Conservation (phyloP, 37 sponge, comb jelly and placozoan genomes). For the Haliclona indistincta region DNA sequence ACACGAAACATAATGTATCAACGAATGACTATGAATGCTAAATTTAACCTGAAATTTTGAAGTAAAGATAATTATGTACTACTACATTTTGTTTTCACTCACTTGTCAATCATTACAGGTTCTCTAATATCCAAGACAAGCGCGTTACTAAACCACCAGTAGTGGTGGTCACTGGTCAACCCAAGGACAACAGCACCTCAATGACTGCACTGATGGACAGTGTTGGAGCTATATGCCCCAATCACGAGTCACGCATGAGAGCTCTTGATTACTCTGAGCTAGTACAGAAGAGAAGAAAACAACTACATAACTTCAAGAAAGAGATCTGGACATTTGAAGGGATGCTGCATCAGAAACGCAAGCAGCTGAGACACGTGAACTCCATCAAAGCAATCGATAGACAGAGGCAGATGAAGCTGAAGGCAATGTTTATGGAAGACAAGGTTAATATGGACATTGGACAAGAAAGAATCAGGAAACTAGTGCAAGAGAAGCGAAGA, state of each 20-base stretch:
- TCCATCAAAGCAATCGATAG: constrained; percentile 6
- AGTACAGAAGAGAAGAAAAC: constrained; percentile 36
- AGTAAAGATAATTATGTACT: not conserved
- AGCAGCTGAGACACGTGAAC: constrained; percentile 7
- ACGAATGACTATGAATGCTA: too few relatives aligned
- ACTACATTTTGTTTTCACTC: not conserved
- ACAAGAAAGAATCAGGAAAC: too few relatives aligned
- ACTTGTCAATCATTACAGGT: not conserved
- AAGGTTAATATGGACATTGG: too few relatives aligned
- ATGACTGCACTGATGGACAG: constrained; percentile 44
- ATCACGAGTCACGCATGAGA: constrained; percentile 50
- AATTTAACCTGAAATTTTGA: too few relatives aligned
- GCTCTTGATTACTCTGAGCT: constrained; percentile 26
- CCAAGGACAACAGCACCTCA: constrained; percentile 14
- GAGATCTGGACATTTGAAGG: constrained; percentile 39
- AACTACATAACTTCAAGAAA: constrained; percentile 12
- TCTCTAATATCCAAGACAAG: not conserved
- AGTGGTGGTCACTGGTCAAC: constrained; percentile 6
- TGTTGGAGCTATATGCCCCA: constrained; percentile 54
- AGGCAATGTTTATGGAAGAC: constrained; percentile 31
- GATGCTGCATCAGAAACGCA: constrained; percentile 14
- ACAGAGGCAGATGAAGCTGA: constrained; percentile 1
- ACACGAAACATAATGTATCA: too few relatives aligned
- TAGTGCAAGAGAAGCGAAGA: too few relatives aligned
- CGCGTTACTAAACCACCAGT: not conserved